Conservation (phyloP, 2,113 vertebrate genomes). For the Sphaerodactylus townsendi region DNA sequence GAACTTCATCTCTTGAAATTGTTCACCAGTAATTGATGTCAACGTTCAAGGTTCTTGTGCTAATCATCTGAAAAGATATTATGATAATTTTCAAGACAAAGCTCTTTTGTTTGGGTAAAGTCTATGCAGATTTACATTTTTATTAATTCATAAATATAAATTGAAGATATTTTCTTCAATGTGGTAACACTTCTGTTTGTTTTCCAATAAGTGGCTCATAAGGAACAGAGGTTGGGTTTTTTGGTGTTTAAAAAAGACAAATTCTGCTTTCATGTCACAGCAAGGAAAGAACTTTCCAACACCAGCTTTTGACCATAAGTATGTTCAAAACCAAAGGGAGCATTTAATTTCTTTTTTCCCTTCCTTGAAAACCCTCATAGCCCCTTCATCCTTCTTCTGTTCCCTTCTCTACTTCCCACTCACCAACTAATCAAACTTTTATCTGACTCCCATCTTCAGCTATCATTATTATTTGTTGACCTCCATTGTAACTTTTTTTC, state of each 20-base stretch:
- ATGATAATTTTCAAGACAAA: constrained; percentile 62
- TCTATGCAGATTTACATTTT: constrained; percentile 67
- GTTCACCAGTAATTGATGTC: constrained; percentile 48
- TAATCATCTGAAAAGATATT: constrained; percentile 54
- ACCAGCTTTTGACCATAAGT: constrained; percentile 38
- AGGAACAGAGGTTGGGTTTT: constrained; percentile 52
- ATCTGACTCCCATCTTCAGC: too few relatives aligned
- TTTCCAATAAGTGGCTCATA: constrained; percentile 38
- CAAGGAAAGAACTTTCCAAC: constrained; percentile 30
- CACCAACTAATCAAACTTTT: too few relatives aligned
- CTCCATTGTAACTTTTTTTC: too few relatives aligned
- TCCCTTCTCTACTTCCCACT: too few relatives aligned
- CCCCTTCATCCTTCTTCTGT: too few relatives aligned
- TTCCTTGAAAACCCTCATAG: too few relatives aligned
- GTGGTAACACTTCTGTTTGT: constrained; percentile 44
- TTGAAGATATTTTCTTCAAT: constrained; percentile 59
- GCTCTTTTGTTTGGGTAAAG: constrained; percentile 61
- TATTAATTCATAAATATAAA: constrained; percentile 68
- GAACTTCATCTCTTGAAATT: constrained; percentile 43
- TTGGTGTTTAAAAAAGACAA: background rate
- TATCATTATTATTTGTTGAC: too few relatives aligned
- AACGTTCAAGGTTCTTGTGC: constrained; percentile 49
- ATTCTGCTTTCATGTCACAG: constrained; percentile 52
- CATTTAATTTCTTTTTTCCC: too few relatives aligned
- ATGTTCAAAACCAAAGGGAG: constrained; percentile 24